These are phyloP conservation scores for Plagodis dolabraria DNA, from an alignment of 2,888 invertebrate genomes.

Conservation along the genomic window DNA sequence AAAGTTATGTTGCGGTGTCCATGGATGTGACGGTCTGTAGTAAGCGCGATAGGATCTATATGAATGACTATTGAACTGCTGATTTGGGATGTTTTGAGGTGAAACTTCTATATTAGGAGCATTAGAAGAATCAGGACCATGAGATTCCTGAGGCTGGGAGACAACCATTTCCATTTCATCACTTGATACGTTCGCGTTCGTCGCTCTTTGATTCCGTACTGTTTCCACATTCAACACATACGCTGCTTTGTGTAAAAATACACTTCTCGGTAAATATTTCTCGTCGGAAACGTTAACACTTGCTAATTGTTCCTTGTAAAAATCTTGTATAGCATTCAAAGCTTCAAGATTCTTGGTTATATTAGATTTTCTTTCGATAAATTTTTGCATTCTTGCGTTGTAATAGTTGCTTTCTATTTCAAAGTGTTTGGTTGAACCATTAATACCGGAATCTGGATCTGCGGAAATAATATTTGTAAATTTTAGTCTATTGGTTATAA, in stretches of 20 bases:
- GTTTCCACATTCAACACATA: constrained; percentile 60
- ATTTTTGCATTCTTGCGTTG: constrained; percentile 8
- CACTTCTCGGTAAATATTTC: constrained; percentile 59
- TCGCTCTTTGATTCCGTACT: constrained; percentile 17
- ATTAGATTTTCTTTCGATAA: constrained; percentile 5
- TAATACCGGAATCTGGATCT: constrained; percentile 1
- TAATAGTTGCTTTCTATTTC: constrained; percentile 5
- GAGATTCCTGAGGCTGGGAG: not conserved
- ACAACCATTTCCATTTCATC: constrained; percentile 6
- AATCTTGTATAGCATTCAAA: constrained; percentile 61
- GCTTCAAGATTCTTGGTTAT: constrained; percentile 40
- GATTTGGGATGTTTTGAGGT: not conserved
- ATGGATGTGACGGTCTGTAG: constrained; percentile 2
- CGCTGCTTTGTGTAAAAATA: constrained; percentile 57
- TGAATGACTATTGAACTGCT: not conserved
- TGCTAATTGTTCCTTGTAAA: constrained; percentile 53
- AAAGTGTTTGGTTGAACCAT: constrained; percentile 4
- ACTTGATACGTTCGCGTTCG: constrained; percentile 4
- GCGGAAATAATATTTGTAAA: not conserved
- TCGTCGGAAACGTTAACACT: constrained; percentile 59
- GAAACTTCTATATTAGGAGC: not conserved
- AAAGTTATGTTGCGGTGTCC: not conserved
- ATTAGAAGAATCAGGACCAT: not conserved
- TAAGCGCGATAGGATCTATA: constrained; percentile 1
- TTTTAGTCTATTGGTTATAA: too few species aligned